These are phyloP conservation scores for Xenopus laevis DNA, from an alignment of 2,113 vertebrate genomes.

Conservation along the genomic window DNA sequence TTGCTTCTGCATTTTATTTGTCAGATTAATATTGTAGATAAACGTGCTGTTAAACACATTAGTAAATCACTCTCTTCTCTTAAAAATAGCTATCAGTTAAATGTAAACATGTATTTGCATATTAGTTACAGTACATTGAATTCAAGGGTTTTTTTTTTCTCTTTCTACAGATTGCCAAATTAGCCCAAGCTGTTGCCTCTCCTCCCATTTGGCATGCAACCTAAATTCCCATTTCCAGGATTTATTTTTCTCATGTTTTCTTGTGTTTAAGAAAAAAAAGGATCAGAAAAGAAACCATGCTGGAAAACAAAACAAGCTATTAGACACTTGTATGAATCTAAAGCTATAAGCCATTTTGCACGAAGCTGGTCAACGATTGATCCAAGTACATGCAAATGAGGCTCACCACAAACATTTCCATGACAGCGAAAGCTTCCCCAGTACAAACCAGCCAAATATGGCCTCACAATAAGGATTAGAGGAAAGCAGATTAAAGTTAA, in stretches of 20 bases:
- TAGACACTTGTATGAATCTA: conserved; percentile 16
- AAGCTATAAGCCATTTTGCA: conserved; percentile 35
- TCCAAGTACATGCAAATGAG: conserved; percentile 29
- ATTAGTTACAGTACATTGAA: conserved; percentile 38
- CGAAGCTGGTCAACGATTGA: conserved; percentile 41
- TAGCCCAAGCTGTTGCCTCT: conserved; percentile 24
- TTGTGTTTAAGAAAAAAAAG: not conserved
- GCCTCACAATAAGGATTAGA: conserved; percentile 37
- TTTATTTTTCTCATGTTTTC: not conserved
- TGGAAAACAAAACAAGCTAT: conserved; percentile 23
- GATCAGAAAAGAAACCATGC: not conserved
- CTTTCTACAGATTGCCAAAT: conserved; percentile 17
- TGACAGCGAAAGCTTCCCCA: conserved; percentile 32
- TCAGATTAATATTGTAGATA: not conserved
- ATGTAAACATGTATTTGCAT: conserved; percentile 36
- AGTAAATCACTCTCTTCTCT: conserved; percentile 5
- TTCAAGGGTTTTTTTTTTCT: conserved; percentile 16
- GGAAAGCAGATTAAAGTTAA: conserved; percentile 44
- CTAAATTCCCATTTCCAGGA: conserved; percentile 24
- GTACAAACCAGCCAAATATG: conserved; percentile 40
- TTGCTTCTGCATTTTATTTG: too few species aligned
- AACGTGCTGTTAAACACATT: not conserved
- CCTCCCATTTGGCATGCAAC: conserved; percentile 18
- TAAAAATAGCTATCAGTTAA: conserved; percentile 18
- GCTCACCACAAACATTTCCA: conserved; percentile 28